Base-by-base conservation (phyloP, 2,888 invertebrate species). In the Pammene fasciana region DNA sequence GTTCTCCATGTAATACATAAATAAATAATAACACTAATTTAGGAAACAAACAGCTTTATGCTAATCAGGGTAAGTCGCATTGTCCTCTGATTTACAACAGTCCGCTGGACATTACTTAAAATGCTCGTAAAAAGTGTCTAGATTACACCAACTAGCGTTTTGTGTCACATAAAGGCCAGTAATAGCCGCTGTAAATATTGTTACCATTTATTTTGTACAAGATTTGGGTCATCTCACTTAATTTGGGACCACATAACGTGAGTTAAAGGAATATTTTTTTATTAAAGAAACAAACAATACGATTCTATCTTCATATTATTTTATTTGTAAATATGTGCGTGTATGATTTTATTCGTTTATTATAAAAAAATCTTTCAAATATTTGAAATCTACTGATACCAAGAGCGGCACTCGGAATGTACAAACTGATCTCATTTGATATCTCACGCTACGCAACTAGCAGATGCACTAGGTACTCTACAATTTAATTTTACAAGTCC, bases 81-180 rank as follows among this genome's bases (percentile, higher is more conserved):
- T 70, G 70, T 70, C 46, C 65, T 65, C 70, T 70, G 65, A 70
- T 65, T 70, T 70, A 70, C 54, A 52, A 54, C 60, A 13, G 34
- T 38, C 50, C 34, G 48, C 26, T 16, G 55, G 65, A 59, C 70
- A 65, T 70, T 70, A 70, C 70, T 70, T 65, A 70, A 70, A 70
- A 70, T 55, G 70, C 54, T 65, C 70, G 65, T 70, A 70, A 70
- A 70, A 70, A 70, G 70, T 70, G 65, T 65, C 70, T 46, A 70
- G 70, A 70, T 70, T 70, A 70, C 65, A 70, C 59, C 59, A 70
- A 70, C 70, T 70, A 70, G 70, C 70, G 55, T 70, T 70, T 65
- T 70, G 70, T 70, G 70, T 65, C 70, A 70, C 70, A 65, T 70
- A 70, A 65, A 70, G 55, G 70, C 48, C 65, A 60, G 65, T 65